Conservation (phyloP, 2,888 invertebrate species). For the Chironomus tentans region DNA sequence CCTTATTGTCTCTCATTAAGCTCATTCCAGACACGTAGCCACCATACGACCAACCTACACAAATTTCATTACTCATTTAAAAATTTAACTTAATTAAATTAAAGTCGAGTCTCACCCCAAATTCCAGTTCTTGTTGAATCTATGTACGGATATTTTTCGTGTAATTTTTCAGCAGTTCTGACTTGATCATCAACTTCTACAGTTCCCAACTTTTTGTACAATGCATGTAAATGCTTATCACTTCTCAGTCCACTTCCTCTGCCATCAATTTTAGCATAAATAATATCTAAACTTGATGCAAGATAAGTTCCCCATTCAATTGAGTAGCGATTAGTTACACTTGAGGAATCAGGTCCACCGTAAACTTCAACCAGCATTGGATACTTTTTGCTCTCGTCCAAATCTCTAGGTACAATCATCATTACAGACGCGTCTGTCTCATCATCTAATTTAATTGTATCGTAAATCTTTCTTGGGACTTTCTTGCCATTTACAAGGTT, state of each 20-base stretch:
- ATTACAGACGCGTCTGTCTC: slow-evolving; percentile 62
- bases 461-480: slow-evolving; percentile 51
- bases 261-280: slow-evolving; percentile 83
- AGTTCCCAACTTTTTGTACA: slow-evolving; percentile 77
- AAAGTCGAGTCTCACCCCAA: slow-evolving; percentile 56
- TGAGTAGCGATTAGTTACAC: slow-evolving; percentile 72
- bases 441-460: slow-evolving; percentile 54
- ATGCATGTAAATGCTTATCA: slow-evolving; percentile 67
- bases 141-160: slow-evolving; percentile 58
- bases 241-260: slow-evolving; percentile 83
- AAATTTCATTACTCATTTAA: slow-evolving; percentile 43
- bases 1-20: slow-evolving; percentile 63
- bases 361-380: slow-evolving; percentile 83
- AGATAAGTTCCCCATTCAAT: slow-evolving; percentile 85
- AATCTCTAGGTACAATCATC: slow-evolving; percentile 62
- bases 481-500: slow-evolving; percentile 44
- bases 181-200: slow-evolving; percentile 90
- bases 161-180: slow-evolving; percentile 66
- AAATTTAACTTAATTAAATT: no score
- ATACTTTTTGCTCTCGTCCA: slow-evolving; percentile 58
- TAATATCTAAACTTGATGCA: slow-evolving; percentile 70
- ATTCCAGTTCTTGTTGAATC: slow-evolving; percentile 77
- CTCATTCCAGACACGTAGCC: slow-evolving; percentile 88
- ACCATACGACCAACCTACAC: slow-evolving; percentile 67
- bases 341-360: slow-evolving; percentile 83